phyloP scores from a whole-genome alignment of 2,888 invertebrate species.

The Aplocera efformata region DNA sequence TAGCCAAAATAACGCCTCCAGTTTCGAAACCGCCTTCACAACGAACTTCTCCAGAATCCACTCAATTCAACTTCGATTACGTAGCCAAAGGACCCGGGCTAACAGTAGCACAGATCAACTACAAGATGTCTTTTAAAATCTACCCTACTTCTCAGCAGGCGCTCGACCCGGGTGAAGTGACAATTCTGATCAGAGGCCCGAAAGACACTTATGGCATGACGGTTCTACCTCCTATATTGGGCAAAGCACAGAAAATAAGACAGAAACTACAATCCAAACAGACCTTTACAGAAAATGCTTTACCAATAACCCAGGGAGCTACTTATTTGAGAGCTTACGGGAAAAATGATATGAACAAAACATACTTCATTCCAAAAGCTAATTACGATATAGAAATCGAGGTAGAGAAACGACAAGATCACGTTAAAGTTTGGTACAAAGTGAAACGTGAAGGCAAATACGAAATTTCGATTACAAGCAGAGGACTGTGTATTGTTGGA shows the following conservation, averaged over 20 bases:
- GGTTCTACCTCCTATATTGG: conserved; percentile 65
- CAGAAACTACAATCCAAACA: conserved; percentile 63
- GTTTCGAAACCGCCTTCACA: conserved; percentile 59
- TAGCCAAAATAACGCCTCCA: conserved; percentile 63
- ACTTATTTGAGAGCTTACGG: conserved; percentile 67
- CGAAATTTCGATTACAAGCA: conserved; percentile 78
- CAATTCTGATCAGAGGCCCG: conserved; percentile 71
- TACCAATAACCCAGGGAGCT: conserved; percentile 70
- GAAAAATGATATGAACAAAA: conserved; percentile 70
- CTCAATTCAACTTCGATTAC: conserved; percentile 73
- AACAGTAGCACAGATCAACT: conserved; percentile 77
- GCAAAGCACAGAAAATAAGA: conserved; percentile 69
- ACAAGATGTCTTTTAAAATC: conserved; percentile 79
- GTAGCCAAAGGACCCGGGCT: conserved; percentile 82
- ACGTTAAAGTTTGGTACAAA: conserved; percentile 74
- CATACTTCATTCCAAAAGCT: conserved; percentile 70
- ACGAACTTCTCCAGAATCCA: conserved; percentile 56
- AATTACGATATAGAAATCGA: conserved; percentile 76
- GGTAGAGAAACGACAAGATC: conserved; percentile 64
- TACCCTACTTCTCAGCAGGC: conserved; percentile 77
- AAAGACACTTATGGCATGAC: conserved; percentile 68
- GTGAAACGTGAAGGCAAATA: conserved; percentile 77
- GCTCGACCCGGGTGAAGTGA: conserved; percentile 70
- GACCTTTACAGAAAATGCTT: conserved; percentile 56
- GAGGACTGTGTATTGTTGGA: conserved; percentile 79